phyloP scores from a whole-genome alignment of 2,113 vertebrate species.

The Phoxinus phoxinus region DNA sequence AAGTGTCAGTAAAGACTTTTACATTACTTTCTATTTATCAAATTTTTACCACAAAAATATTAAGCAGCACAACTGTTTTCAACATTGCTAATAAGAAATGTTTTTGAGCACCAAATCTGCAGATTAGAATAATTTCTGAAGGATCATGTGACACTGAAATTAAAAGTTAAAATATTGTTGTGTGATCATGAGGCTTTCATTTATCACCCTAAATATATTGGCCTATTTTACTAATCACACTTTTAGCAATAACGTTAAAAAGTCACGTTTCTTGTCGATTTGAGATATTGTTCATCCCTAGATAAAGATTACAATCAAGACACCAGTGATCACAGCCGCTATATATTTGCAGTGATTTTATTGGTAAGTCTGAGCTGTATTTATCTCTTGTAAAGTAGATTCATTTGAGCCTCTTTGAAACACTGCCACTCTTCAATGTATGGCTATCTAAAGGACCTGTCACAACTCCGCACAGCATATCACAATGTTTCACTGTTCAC shows the following conservation, averaged over 20 bases:
- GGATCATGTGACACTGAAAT: background rate
- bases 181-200: background rate
- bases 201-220: background rate
- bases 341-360: background rate
- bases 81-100: background rate
- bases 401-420: constrained; percentile 12
- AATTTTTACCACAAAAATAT: background rate
- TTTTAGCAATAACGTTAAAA: background rate
- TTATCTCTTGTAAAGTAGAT: constrained; percentile 9
- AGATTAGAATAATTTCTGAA: background rate
- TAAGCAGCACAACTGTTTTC: background rate
- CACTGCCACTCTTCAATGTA: background rate
- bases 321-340: background rate
- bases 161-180: too few relatives aligned
- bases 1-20: background rate
- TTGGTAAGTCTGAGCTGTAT: background rate
- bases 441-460: constrained; percentile 40
- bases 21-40: background rate
- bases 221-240: background rate
- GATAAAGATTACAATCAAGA: background rate
- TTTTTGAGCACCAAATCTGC: background rate
- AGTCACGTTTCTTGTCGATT: background rate
- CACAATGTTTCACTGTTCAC: constrained; percentile 28
- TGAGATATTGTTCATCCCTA: background rate
- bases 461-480: constrained; percentile 43